Evolutionary conservation across 1,140 invertebrate genomes (phyloP).

Genomic region (Eurosta solidaginis): DNA sequence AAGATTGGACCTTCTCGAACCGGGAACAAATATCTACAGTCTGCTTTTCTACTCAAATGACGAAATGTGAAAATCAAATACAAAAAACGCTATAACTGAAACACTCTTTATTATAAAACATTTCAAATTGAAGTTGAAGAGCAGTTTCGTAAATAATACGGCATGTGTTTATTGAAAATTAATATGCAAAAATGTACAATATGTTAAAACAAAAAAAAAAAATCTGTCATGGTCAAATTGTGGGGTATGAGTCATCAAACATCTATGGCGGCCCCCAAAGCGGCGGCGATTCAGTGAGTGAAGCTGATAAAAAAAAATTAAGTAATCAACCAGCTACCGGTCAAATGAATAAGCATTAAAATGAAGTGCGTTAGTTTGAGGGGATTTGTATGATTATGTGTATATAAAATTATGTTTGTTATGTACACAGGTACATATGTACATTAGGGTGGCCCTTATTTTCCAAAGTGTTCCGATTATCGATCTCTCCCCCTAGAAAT

Average conservation of each 20-base stretch:
- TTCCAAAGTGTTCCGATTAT: too few relatives aligned
- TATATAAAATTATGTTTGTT: background rate
- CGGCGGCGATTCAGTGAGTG: background rate
- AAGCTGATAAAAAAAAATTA: background rate
- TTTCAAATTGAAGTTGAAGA: background rate
- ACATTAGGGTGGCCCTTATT: too few relatives aligned
- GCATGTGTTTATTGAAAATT: background rate
- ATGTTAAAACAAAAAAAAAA: background rate
- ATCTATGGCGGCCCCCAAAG: background rate
- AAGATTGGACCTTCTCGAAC: too few relatives aligned
- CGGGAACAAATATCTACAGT: too few relatives aligned
- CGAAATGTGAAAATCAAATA: too few relatives aligned
- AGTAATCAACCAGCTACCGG: background rate
- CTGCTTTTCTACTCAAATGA: too few relatives aligned
- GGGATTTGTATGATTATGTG: background rate
- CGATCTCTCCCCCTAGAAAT: too few relatives aligned
- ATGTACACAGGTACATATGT: background rate
- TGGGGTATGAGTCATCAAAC: constrained; percentile 9
- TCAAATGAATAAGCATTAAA: background rate
- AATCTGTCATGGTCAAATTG: constrained; percentile 17
- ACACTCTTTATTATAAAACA: too few relatives aligned
- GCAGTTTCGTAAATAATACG: background rate
- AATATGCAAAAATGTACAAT: background rate
- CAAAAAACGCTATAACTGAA: too few relatives aligned
- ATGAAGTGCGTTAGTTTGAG: background rate